These are phyloP conservation scores for Seira sanloemensis DNA, from an alignment of 2,888 invertebrate species.

Conservation along the genomic window DNA sequence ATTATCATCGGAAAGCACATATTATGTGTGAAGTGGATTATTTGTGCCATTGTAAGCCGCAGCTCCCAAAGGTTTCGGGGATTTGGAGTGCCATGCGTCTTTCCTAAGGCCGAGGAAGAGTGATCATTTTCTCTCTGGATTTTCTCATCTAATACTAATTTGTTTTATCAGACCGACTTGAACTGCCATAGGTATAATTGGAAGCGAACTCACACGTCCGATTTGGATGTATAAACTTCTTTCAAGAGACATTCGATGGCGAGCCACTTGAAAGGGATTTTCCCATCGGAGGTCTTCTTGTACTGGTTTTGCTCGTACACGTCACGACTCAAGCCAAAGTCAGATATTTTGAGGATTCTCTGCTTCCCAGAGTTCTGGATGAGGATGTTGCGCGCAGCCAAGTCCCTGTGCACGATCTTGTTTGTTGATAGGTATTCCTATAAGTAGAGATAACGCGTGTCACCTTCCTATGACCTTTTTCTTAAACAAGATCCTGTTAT, in stretches of 20 bases:
- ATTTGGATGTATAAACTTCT: conserved; percentile 70
- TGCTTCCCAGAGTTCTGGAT: conserved; percentile 40
- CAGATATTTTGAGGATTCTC: conserved; percentile 68
- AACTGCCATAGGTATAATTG: neutral
- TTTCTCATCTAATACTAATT: no score
- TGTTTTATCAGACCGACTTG: no score
- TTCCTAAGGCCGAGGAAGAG: no score
- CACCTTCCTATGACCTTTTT: neutral
- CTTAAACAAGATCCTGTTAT: neutral
- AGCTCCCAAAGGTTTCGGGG: no score
- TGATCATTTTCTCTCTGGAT: no score
- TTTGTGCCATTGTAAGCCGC: no score
- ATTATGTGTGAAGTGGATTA: no score
- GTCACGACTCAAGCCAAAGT: conserved; percentile 72
- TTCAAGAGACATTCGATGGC: conserved; percentile 70
- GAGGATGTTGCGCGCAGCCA: conserved; percentile 61
- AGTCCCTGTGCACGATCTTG: conserved; percentile 71
- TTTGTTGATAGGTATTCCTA: conserved; percentile 70
- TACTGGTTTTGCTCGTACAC: conserved; percentile 72
- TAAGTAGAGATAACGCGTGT: neutral
- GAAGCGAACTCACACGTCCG: conserved; percentile 73
- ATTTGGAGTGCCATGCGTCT: no score
- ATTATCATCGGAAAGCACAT: no score
- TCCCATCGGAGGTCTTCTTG: conserved; percentile 69
- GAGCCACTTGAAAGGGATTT: conserved; percentile 72